Percentiles rank a stretch among this genome's conserved stretches.
phyloP scores from a whole-genome alignment of 2,888 invertebrate genomes.

The Celastrina argiolus region DNA sequence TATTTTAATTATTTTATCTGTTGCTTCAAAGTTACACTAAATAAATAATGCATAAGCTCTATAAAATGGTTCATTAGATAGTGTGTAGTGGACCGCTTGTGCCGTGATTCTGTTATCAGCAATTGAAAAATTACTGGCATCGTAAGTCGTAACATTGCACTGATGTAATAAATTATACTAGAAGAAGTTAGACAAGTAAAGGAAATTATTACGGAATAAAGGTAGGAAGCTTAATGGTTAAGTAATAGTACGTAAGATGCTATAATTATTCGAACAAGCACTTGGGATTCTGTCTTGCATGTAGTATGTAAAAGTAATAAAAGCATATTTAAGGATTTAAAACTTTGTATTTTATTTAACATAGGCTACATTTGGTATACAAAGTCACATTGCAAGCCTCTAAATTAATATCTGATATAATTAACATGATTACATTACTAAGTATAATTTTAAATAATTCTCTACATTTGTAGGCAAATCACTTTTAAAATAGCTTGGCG shows the following conservation, averaged over 20 bases:
- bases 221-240: constrained; percentile 17
- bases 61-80: constrained; percentile 12
- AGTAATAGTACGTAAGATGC: constrained; percentile 19
- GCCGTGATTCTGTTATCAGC: background rate
- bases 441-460: background rate
- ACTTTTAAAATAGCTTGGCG: background rate
- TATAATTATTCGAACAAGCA: background rate
- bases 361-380: background rate
- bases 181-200: constrained; percentile 19
- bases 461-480: too few species aligned
- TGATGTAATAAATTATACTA: constrained; percentile 17
- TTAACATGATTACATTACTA: background rate
- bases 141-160: constrained; percentile 16
- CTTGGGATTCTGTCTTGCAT: background rate
- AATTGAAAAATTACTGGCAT: constrained; percentile 9
- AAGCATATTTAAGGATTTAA: background rate
- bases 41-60: constrained; percentile 13
- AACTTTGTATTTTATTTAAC: background rate
- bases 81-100: background rate
- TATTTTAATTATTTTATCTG: background rate
- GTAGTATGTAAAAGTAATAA: background rate
- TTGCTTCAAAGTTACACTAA: background rate
- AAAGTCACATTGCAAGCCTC: constrained; percentile 3
- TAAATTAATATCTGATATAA: background rate
- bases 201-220: constrained; percentile 18